Conservation (phyloP, 2,888 invertebrate species). For the Phoenoteleia sp. region DNA sequence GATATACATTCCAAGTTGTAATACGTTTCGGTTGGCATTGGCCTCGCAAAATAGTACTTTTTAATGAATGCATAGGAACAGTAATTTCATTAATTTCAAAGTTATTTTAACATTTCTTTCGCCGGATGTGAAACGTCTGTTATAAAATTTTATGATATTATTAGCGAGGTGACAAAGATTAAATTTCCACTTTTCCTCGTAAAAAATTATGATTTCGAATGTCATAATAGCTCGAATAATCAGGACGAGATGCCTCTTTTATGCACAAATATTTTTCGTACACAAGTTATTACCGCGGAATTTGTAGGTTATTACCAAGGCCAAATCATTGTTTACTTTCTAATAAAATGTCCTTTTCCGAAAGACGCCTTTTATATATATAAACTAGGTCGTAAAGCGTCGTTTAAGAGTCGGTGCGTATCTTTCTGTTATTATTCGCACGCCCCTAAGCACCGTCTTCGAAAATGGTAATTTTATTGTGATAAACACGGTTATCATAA, state of each 20-base stretch:
- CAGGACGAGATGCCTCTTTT: neutral
- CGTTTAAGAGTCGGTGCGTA: slow-evolving; percentile 3
- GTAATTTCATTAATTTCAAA: neutral
- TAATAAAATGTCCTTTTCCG: neutral
- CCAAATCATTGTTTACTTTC: neutral
- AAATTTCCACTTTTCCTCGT: slow-evolving; percentile 15
- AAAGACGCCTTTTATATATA: neutral
- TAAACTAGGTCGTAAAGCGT: neutral
- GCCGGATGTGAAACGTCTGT: neutral
- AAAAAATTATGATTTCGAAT: neutral
- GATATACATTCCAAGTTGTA: neutral
- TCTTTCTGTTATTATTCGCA: slow-evolving; percentile 31
- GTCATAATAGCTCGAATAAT: neutral
- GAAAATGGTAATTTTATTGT: slow-evolving; percentile 61
- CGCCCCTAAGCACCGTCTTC: slow-evolving; percentile 1
- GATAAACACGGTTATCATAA: slow-evolving; percentile 57
- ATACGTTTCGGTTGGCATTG: neutral
- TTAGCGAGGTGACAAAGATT: neutral
- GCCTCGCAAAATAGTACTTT: neutral
- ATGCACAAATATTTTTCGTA: neutral
- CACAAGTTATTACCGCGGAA: neutral
- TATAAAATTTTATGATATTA: slow-evolving; percentile 17
- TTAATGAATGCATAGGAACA: neutral
- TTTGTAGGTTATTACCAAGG: neutral
- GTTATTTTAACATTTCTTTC: slow-evolving; percentile 8